Evolutionary conservation across 2,113 vertebrate species (phyloP).

Genomic region (Solea senegalensis): DNA sequence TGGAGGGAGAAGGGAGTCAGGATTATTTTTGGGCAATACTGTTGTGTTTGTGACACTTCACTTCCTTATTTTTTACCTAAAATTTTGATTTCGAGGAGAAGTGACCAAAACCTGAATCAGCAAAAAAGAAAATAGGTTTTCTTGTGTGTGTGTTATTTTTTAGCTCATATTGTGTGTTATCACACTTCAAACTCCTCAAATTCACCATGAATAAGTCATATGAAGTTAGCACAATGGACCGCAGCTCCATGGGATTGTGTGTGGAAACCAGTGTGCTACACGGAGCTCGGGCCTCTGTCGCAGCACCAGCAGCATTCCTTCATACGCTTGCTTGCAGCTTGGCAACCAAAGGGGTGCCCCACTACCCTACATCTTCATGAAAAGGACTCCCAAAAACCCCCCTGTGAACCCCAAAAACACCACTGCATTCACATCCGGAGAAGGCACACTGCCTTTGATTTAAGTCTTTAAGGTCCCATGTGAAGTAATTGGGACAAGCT

Average conservation of each 20-base stretch:
- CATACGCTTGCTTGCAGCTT: conserved; percentile 56
- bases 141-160: no score
- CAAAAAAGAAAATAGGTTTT: no score
- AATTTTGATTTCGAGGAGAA: background rate
- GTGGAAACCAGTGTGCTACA: background rate
- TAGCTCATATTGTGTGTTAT: background rate
- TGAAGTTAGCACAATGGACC: conserved; percentile 3
- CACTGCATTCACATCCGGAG: conserved; percentile 48
- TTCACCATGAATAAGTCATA: conserved; percentile 37
- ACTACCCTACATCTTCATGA: conserved; percentile 73
- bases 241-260: conserved; percentile 7
- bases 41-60: background rate
- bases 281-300: conserved; percentile 31
- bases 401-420: conserved; percentile 23
- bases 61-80: background rate
- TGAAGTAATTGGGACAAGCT: background rate
- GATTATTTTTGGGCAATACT: background rate
- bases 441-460: conserved; percentile 16
- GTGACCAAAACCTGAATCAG: no score
- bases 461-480: conserved; percentile 6
- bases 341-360: conserved; percentile 78
- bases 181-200: background rate
- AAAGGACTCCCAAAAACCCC: conserved; percentile 37
- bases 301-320: conserved; percentile 72
- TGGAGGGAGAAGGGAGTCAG: background rate